phyloP scores from a whole-genome alignment of 2,113 vertebrate genomes.

The Orientallactaga bullata region DNA sequence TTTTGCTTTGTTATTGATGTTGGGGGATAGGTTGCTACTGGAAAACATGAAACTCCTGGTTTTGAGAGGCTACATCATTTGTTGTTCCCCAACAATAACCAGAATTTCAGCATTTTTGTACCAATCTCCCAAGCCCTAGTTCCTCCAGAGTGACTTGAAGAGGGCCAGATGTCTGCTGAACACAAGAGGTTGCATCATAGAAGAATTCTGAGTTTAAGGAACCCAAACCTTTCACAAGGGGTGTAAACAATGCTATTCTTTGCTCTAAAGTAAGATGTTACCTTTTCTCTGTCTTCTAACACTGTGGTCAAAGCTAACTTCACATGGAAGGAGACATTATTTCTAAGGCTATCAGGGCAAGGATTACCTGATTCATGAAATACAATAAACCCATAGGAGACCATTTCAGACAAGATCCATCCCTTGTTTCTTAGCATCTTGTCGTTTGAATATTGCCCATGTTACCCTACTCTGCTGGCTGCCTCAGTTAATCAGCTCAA shows the following conservation, averaged over 20 bases:
- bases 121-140: background rate
- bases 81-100: background rate
- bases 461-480: background rate
- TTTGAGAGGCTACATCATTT: constrained; percentile 32
- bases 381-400: background rate
- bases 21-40: background rate
- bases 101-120: constrained; percentile 40
- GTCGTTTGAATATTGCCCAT: background rate
- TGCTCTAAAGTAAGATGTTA: background rate
- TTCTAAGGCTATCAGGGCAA: background rate
- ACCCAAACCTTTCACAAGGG: background rate
- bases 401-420: background rate
- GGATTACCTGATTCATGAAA: background rate
- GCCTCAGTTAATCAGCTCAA: constrained; percentile 16
- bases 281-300: constrained; percentile 8
- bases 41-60: background rate
- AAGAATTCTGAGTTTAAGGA: background rate
- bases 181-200: background rate
- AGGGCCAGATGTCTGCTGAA: background rate
- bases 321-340: background rate
- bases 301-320: background rate
- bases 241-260: background rate
- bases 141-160: background rate
- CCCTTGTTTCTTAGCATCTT: constrained; percentile 8
- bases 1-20: too few relatives aligned